A percentile compares a stretch with the other conserved stretches of the same genome.
phyloP scores from a whole-genome alignment of 2,113 vertebrate species.

The Gorsachius goisagi region DNA sequence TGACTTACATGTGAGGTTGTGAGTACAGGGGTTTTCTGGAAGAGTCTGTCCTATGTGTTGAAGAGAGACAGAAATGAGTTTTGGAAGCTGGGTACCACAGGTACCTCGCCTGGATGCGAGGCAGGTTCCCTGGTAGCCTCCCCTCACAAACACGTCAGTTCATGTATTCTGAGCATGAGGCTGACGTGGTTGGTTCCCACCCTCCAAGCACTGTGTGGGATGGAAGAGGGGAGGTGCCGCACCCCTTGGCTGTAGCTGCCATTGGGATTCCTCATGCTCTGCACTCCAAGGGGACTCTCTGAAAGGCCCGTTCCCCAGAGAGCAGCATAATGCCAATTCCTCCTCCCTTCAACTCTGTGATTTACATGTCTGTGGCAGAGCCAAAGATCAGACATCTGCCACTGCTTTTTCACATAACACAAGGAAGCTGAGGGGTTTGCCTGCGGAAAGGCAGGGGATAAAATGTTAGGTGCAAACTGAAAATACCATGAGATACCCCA shows the following conservation, averaged over 20 bases:
- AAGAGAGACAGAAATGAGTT: not conserved
- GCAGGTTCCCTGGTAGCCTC: not conserved
- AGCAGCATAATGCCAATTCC: not conserved
- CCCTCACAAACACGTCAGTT: fast-evolving
- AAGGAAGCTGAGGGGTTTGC: not conserved
- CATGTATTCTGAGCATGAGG: fast-evolving
- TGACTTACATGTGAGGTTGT: fast-evolving
- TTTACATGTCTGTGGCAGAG: not conserved
- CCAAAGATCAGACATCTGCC: not conserved
- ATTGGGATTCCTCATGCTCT: fast-evolving
- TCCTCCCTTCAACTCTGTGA: not conserved
- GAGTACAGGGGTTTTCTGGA: not conserved
- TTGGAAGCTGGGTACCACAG: fast-evolving
- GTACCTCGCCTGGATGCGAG: not conserved
- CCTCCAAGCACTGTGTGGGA: too few species aligned
- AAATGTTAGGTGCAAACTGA: not conserved
- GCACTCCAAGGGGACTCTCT: not conserved
- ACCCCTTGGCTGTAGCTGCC: fast-evolving
- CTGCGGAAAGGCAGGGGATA: not conserved
- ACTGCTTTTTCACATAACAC: not conserved
- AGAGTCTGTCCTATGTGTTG: not conserved
- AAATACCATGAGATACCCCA: not conserved
- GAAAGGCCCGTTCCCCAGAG: not conserved
- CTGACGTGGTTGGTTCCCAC: fast-evolving
- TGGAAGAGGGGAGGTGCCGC: fast-evolving